Percentiles rank a stretch among this genome's conserved stretches.
Evolutionary conservation across 2,797 vertebrate genomes (phyloP).

Genomic region (Hirundo rustica): DNA sequence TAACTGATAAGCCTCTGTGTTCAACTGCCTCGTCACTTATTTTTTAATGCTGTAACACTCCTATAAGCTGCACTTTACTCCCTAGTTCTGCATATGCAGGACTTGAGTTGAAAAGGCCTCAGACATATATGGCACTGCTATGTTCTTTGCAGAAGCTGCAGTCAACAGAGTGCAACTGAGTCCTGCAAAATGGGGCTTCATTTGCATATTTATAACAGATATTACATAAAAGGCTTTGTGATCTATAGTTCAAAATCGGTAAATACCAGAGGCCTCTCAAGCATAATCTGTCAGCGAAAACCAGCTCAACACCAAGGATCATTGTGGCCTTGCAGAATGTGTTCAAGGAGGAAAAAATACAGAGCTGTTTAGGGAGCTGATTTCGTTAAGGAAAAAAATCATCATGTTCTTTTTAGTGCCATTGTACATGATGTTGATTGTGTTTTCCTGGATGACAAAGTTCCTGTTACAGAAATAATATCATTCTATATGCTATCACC

Average conservation of each 20-base stretch:
- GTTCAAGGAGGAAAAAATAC: not conserved
- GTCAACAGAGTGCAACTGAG: not conserved
- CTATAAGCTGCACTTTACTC: not conserved
- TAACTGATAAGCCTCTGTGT: not conserved
- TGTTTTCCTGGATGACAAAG: conserved; percentile 23
- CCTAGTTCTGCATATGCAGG: not conserved
- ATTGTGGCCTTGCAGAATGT: not conserved
- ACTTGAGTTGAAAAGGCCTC: not conserved
- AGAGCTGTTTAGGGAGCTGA: not conserved
- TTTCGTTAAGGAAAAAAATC: not conserved
- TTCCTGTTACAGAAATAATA: conserved; percentile 35
- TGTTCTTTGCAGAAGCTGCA: conserved; percentile 11
- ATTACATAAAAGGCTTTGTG: conserved; percentile 41
- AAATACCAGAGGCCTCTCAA: not conserved
- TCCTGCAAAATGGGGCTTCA: not conserved
- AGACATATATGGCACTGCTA: not conserved
- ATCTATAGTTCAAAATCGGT: conserved; percentile 18
- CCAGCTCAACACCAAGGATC: not conserved
- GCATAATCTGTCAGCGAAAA: not conserved
- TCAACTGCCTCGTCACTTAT: not conserved
- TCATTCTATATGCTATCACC: not conserved
- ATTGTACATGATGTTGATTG: not conserved
- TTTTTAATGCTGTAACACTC: not conserved
- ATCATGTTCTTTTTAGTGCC: not conserved
- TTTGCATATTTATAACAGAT: conserved; percentile 41